These are phyloP conservation scores for Salvelinus fontinalis DNA, from an alignment of 2,113 vertebrate genomes.

Conservation along the genomic window DNA sequence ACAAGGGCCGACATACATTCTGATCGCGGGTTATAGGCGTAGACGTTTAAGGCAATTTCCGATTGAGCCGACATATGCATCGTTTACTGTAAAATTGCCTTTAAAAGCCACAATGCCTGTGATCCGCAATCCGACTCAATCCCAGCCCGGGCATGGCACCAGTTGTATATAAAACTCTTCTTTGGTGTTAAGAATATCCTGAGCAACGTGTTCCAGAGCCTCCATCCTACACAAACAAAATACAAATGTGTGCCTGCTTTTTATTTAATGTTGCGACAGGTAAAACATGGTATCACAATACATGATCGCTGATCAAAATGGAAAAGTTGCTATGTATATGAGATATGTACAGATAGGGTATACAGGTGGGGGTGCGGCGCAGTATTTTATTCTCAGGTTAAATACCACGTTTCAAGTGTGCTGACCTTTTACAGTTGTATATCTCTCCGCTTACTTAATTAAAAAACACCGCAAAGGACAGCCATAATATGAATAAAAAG, in stretches of 20 bases:
- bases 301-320: constrained; percentile 79
- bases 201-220: too few relatives aligned
- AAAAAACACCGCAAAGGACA: constrained; percentile 76
- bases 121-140: too few relatives aligned
- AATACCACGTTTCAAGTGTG: constrained; percentile 59
- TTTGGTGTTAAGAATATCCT: too few relatives aligned
- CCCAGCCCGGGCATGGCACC: too few relatives aligned
- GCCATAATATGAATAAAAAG: constrained; percentile 73
- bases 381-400: constrained; percentile 81
- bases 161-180: too few relatives aligned
- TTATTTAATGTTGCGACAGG: constrained; percentile 78
- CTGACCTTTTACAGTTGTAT: constrained; percentile 23
- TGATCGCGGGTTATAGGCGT: too few relatives aligned
- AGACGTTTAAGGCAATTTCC: too few relatives aligned
- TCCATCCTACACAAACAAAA: not conserved
- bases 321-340: constrained; percentile 55
- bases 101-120: too few relatives aligned
- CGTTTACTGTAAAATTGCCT: too few relatives aligned
- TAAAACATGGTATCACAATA: constrained; percentile 79
- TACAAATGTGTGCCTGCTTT: constrained; percentile 17
- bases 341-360: constrained; percentile 75
- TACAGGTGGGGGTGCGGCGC: constrained; percentile 45
- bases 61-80: too few relatives aligned
- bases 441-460: constrained; percentile 21
- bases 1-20: too few relatives aligned